A percentile compares a stretch with the other conserved stretches of the same genome.
Evolutionary conservation across 2,797 vertebrate species (phyloP).

Genomic region (Pseudochromis fuscus): DNA sequence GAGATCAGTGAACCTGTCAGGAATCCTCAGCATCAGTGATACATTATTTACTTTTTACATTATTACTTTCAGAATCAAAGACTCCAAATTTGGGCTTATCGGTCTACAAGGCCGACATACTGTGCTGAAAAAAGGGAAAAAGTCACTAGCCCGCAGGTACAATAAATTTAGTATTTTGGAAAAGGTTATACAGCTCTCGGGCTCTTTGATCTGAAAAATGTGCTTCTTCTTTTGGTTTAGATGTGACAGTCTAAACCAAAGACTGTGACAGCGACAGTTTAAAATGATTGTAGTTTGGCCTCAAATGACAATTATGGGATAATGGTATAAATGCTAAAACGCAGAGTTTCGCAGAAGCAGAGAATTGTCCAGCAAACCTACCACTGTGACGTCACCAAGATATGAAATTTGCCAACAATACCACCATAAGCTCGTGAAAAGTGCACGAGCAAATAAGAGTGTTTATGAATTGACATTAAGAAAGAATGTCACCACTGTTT

Average conservation of each 20-base stretch:
- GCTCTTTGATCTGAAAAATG: slow-evolving; percentile 11
- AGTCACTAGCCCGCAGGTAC: slow-evolving; percentile 5
- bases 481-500: neutral
- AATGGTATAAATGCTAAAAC: neutral
- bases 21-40: neutral
- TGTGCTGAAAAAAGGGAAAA: too few species aligned
- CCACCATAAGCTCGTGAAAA: neutral
- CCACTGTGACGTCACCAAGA: too few species aligned
- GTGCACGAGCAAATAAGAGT: too few species aligned
- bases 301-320: neutral
- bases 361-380: neutral
- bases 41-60: neutral
- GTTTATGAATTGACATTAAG: too few species aligned
- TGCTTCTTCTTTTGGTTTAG: slow-evolving; percentile 6
- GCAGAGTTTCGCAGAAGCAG: neutral
- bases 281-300: neutral
- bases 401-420: neutral
- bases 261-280: too few species aligned
- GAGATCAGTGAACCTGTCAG: slow-evolving; percentile 6
- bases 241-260: too few species aligned
- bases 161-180: slow-evolving; percentile 8
- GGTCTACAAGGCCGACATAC: neutral
- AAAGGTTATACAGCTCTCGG: neutral
- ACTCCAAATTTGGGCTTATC: neutral
- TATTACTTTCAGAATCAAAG: neutral